Conservation (phyloP, 2,888 invertebrate genomes). For the Teleogryllus oceanicus region DNA sequence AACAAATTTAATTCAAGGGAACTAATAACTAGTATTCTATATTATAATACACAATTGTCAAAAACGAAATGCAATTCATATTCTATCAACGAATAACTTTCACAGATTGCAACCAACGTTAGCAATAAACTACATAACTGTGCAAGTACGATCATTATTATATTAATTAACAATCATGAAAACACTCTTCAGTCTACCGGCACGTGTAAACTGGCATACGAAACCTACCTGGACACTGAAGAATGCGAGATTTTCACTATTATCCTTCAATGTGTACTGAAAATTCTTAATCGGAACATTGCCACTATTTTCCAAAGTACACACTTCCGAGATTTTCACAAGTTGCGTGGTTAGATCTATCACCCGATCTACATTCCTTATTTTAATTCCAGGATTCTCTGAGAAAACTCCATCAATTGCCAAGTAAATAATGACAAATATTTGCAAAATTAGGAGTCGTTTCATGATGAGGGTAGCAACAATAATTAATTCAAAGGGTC, state of each 20-base stretch:
- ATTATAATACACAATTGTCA: too few relatives aligned
- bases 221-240: constrained; percentile 58
- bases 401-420: too few relatives aligned
- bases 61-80: too few relatives aligned
- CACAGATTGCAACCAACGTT: neutral
- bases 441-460: too few relatives aligned
- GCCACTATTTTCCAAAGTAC: constrained; percentile 80
- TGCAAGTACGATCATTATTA: neutral
- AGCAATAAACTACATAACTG: neutral
- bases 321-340: constrained; percentile 74
- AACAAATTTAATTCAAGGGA: too few relatives aligned
- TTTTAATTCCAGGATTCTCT: constrained; percentile 37
- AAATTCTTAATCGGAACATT: constrained; percentile 68
- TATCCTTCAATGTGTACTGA: constrained; percentile 64
- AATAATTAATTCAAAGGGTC: too few relatives aligned
- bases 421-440: too few relatives aligned
- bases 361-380: constrained; percentile 78
- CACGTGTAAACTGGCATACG: neutral
- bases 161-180: neutral
- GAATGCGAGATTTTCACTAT: constrained; percentile 65
- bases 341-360: constrained; percentile 87
- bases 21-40: too few relatives aligned
- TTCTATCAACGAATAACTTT: too few relatives aligned
- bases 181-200: neutral
- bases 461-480: too few relatives aligned